Percentiles rank a stretch among this genome's conserved stretches.
These are phyloP conservation scores for Protonemura montana DNA, from an alignment of 2,888 invertebrate genomes.

Conservation along the genomic window DNA sequence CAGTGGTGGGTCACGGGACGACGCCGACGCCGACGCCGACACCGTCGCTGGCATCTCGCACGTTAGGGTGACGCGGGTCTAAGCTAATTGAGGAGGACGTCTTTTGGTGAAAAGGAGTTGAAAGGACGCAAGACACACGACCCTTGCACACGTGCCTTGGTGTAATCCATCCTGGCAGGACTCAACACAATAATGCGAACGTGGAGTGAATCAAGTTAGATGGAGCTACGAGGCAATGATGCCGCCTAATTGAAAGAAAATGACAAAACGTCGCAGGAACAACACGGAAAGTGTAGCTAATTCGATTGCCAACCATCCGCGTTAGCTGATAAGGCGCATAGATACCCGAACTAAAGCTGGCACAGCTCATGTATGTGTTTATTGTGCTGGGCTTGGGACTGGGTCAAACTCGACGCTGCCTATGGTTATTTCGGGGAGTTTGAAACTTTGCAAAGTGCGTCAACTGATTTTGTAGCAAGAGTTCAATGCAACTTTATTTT, in stretches of 20 bases:
- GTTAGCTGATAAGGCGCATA: background rate
- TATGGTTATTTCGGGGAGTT: background rate
- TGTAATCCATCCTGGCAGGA: constrained; percentile 40
- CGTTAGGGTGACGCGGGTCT: constrained; percentile 27
- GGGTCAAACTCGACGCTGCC: background rate
- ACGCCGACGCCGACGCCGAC: constrained; percentile 19
- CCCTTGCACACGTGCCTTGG: background rate
- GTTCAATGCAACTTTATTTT: background rate
- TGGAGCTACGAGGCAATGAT: background rate
- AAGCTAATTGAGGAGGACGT: constrained; percentile 32
- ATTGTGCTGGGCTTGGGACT: background rate
- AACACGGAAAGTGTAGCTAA: background rate
- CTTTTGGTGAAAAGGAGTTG: constrained; percentile 18
- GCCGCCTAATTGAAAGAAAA: constrained; percentile 4
- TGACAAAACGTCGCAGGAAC: background rate
- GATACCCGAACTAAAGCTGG: too few relatives aligned
- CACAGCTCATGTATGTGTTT: too few relatives aligned
- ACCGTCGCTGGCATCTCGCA: constrained; percentile 3
- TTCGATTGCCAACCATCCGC: background rate
- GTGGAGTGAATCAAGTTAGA: background rate
- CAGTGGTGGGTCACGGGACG: background rate
- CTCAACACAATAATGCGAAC: constrained; percentile 5
- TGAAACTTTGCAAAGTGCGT: constrained; percentile 4
- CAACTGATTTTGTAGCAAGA: background rate
- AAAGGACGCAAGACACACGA: constrained; percentile 36